Evolutionary conservation across 2,888 invertebrate genomes (phyloP), one percentile per base, ranked within the genome.

Genomic region (Chouioia cunea): DNA sequence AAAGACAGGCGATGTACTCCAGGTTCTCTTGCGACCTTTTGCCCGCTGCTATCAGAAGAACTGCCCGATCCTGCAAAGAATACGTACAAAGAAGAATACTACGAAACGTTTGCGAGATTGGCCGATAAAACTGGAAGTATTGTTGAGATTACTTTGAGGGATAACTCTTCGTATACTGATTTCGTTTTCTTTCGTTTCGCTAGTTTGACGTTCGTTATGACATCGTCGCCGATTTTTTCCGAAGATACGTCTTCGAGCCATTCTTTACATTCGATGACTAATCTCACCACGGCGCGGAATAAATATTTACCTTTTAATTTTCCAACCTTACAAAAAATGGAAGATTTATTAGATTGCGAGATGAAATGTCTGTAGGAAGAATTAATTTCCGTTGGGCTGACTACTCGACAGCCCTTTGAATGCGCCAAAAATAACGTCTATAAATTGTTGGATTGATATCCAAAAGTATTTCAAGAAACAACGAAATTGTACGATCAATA

Each of bases 31-130:
- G 71, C 0, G 79, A 75, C 64, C 83, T 76, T 4, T 75, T 66
- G 4, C 43, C 4, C 3, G 77, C 72, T 23, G 71, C 65, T 3
- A 73, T 79, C 46, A 83, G 66, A 0, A 83, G 74, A 8, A 76
- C 69, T 3, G 81, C 77, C 1, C 83, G 82, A 76, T 83, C 83
- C 83, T 83, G 43, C 0, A 67, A n/a, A 56, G 47, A 23, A 48
- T 14, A 43, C 15, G 43, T 73, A 71, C 20, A 3, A 14, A 27
- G 48, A 75, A n/a, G n/a, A n/a, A n/a, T n/a, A n/a, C n/a, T n/a
- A n/a, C n/a, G n/a, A n/a, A n/a, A n/a, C n/a, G n/a, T n/a, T n/a
- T n/a, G n/a, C n/a, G n/a, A n/a, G n/a, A n/a, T n/a, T n/a, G n/a
- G n/a, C n/a, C n/a, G n/a, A n/a, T n/a, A n/a, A n/a, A n/a, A n/a